These are phyloP conservation scores for Emydura subglobosa DNA, from an alignment of 2,113 vertebrate species.

Conservation along the genomic window DNA sequence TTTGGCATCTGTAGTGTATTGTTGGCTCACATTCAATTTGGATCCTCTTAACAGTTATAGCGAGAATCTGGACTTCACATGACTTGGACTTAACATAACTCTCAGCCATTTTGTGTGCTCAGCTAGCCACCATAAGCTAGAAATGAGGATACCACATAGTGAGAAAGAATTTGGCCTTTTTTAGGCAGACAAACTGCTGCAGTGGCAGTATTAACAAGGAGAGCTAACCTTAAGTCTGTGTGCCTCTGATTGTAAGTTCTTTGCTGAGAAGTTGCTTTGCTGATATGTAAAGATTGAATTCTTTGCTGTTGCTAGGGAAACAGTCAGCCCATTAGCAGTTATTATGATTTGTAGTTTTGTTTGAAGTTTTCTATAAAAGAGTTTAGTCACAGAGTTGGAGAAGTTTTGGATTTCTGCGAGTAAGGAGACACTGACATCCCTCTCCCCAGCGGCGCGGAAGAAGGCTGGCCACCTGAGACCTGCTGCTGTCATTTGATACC, in stretches of 20 bases:
- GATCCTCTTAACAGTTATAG: neutral
- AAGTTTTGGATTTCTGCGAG: neutral
- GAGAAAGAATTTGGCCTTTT: neutral
- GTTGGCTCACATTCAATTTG: neutral
- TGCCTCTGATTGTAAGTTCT: neutral
- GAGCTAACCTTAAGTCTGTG: neutral
- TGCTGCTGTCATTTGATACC: neutral
- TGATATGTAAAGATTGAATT: neutral
- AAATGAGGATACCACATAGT: neutral
- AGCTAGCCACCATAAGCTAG: neutral
- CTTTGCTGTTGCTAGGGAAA: neutral
- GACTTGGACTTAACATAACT: neutral
- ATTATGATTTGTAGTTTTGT: neutral
- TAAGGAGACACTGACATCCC: neutral
- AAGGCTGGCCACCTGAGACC: neutral
- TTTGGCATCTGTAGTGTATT: neutral
- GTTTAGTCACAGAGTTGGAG: neutral
- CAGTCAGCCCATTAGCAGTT: neutral
- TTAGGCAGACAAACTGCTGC: neutral
- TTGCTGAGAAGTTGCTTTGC: neutral
- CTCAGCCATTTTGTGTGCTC: neutral
- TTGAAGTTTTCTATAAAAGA: neutral
- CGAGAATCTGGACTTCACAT: neutral
- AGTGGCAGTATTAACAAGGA: neutral
- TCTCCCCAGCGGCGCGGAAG: neutral